Percentiles rank a stretch among this genome's conserved stretches.
These are phyloP conservation scores for Cerceris ruficornis DNA, from an alignment of 2,888 invertebrate genomes.

Conservation along the genomic window DNA sequence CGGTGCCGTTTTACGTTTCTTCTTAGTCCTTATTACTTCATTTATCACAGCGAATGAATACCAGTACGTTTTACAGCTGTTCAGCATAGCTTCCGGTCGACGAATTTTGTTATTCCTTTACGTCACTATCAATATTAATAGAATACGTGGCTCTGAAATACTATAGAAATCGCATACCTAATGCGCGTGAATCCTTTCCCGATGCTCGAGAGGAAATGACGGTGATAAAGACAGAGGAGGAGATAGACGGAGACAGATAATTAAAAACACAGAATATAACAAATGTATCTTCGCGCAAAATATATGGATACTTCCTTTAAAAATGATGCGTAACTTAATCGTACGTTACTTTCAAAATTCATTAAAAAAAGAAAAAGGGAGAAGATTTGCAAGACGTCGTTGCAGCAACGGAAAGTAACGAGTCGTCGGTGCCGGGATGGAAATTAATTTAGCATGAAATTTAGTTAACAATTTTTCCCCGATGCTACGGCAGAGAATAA, in stretches of 20 bases:
- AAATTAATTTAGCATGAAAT: too few species aligned
- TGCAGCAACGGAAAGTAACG: too few species aligned
- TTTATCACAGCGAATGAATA: slow-evolving; percentile 42
- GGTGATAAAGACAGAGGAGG: too few species aligned
- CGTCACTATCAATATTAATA: slow-evolving; percentile 1
- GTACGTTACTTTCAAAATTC: too few species aligned
- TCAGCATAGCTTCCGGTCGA: slow-evolving; percentile 26
- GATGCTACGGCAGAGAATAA: not conserved
- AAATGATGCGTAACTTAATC: too few species aligned
- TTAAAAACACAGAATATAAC: not conserved
- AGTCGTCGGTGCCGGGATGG: too few species aligned
- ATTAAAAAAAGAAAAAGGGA: too few species aligned
- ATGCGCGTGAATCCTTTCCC: not conserved
- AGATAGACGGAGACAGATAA: not conserved
- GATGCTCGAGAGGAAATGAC: not conserved
- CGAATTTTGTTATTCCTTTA: slow-evolving; percentile 24
- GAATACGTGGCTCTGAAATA: not conserved
- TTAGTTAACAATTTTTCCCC: not conserved
- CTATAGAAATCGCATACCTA: not conserved
- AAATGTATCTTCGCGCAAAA: not conserved
- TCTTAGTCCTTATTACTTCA: slow-evolving; percentile 54
- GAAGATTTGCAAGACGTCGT: too few species aligned
- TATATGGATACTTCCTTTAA: too few species aligned
- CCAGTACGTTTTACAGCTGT: slow-evolving; percentile 49
- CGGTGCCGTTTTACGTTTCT: slow-evolving; percentile 33